Evolutionary conservation across 2,113 vertebrate genomes (phyloP), one percentile per base, ranked within the genome.

Genomic region (Thamnophis sirtalis): DNA sequence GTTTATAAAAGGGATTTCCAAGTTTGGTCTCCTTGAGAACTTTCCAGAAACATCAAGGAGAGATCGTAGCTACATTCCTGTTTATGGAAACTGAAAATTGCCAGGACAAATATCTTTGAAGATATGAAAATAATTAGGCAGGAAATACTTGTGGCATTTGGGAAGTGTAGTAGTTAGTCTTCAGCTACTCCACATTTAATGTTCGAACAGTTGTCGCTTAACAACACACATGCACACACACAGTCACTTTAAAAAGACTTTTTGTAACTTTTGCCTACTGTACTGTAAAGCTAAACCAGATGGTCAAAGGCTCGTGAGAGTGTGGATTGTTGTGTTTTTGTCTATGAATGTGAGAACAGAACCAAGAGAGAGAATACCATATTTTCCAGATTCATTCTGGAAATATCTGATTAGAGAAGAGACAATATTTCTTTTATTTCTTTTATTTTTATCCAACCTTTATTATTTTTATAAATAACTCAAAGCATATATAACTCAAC

Each of bases 41-140:
- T 88, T 92, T 56, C 50, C 86, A 84, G 73, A 92, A 92, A 84
- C 53, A 92, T 88, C 86, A 84, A 92, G 63, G 63, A 55, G 43
- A 92, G 63, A 84, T n/a, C 53, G 3, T 54, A 88, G 88, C 19
- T 80, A 38, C 86, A 88, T 91, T 55, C 54, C 48, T 92, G 63
- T 88, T 92, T 88, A 88, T 92, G 63, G 91, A 92, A 92, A 80
- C 24, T 63, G 56, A 84, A 84, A 38, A 26, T 87, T 56, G 91
- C 86, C 91, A 92, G 87, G 86, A 92, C 9, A 92, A 92, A 88
- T 92, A 92, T 9, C 60, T 84, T 84, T 84, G 91, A 84, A 92
- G 86, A 84, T 56, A 80, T 84, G 54, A 56, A 92, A 88, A 92
- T 56, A 51, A 49, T 56, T 55, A 24, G 55, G 8, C 54, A 5